Conservation (phyloP, 2,888 invertebrate species). For the Mystacides longicornis region DNA sequence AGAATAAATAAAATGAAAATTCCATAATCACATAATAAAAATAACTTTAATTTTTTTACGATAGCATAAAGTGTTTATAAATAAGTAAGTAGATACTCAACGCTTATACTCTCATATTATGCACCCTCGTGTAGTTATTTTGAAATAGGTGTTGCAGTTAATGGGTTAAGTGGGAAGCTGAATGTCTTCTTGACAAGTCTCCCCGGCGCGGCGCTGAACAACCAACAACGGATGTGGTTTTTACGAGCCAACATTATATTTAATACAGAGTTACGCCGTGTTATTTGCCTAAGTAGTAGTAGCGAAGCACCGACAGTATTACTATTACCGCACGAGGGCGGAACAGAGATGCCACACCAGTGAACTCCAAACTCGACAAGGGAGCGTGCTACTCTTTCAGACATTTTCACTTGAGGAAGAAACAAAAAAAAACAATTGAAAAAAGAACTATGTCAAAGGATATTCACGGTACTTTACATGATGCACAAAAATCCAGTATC, state of each 20-base stretch:
- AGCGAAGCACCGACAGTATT: neutral
- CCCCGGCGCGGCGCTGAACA: neutral
- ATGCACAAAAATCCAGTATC: too few relatives aligned
- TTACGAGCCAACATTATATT: constrained; percentile 4
- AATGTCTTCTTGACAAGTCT: constrained; percentile 3
- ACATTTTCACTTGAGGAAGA: too few relatives aligned
- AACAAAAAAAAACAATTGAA: too few relatives aligned
- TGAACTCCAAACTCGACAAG: too few relatives aligned
- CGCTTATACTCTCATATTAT: too few relatives aligned
- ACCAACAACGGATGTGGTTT: constrained; percentile 4
- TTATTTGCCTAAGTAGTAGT: too few relatives aligned
- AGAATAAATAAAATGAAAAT: neutral
- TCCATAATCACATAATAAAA: neutral
- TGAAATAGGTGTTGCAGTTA: neutral
- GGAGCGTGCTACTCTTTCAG: too few relatives aligned
- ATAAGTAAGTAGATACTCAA: neutral
- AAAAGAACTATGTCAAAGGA: too few relatives aligned
- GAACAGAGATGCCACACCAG: neutral
- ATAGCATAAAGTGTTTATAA: neutral
- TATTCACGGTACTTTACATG: too few relatives aligned
- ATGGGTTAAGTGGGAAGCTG: neutral
- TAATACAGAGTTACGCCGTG: neutral
- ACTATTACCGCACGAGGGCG: neutral
- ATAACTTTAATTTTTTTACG: too few relatives aligned
- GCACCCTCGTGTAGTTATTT: too few relatives aligned